Conservation (phyloP, 2,113 vertebrate species). For the Dissostichus mawsoni region DNA sequence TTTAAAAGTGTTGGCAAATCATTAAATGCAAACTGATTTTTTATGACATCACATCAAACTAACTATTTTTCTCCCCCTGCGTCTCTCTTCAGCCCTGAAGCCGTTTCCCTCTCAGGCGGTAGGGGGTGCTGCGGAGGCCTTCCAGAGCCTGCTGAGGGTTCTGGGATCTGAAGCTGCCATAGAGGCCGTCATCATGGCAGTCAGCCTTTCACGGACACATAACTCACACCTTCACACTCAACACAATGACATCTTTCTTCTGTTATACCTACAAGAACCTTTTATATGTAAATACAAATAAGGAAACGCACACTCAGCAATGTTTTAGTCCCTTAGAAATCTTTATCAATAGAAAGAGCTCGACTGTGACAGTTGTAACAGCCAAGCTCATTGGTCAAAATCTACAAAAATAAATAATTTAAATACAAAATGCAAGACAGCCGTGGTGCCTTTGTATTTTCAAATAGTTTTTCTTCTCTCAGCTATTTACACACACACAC, state of each 20-base stretch:
- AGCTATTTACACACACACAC: constrained; percentile 61
- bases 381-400: constrained; percentile 79
- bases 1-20: too few relatives aligned
- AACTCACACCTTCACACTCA: not conserved
- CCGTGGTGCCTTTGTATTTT: constrained; percentile 75
- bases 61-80: not conserved
- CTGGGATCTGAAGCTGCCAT: constrained; percentile 87
- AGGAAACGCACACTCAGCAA: not conserved
- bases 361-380: constrained; percentile 52
- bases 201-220: constrained; percentile 51
- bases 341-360: constrained; percentile 90
- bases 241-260: not conserved
- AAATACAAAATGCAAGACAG: constrained; percentile 90
- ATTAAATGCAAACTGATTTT: too few relatives aligned
- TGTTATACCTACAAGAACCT: not conserved
- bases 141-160: constrained; percentile 83
- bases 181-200: constrained; percentile 81
- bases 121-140: constrained; percentile 65
- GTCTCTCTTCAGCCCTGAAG: constrained; percentile 75
- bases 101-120: constrained; percentile 69
- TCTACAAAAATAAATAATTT: constrained; percentile 95
- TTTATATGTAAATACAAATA: not conserved
- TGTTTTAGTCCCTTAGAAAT: constrained; percentile 71
- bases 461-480: constrained; percentile 60
- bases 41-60: too few relatives aligned